Evolutionary conservation across 2,888 invertebrate genomes (phyloP), one percentile per base, ranked within the genome.

Genomic region (Saturnia japonica): DNA sequence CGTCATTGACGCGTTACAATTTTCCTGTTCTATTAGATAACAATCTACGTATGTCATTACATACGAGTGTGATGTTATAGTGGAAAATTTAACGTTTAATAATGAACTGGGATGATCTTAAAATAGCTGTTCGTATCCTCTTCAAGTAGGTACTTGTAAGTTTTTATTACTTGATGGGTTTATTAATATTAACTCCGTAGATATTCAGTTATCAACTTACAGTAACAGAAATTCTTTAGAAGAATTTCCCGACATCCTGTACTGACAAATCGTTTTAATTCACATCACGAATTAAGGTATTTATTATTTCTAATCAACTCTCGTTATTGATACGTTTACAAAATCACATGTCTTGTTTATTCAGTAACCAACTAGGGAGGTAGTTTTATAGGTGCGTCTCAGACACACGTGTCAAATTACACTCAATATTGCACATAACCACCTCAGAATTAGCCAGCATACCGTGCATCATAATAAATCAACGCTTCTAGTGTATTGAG

Each of bases 401-500:
- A 70, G 16, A 57, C 64, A 57, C 22, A 57, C 54, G 40, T 62
- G 62, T 70, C 70, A 70, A 82, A 85, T 87, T 85, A 80, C 84
- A 78, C 81, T 82, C 83, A 84, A 25, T 86, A 88, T 90, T 89
- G 89, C 91, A 88, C 90, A 89, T 88, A 91, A 85, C 88, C 86
- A 87, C 88, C 85, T 88, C 83, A 87, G 86, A 89, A 88, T 86
- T 85, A 83, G 87, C 82, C 83, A 75, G 83, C 88, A 90, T 89
- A 88, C 88, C 86, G 82, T 87, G 85, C 88, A 89, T 90, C 87
- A 87, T 85, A 87, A 90, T 91, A 91, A 91, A 91, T 91, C 89
- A 91, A 88, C 87, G 88, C 87, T 87, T 89, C 87, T 85, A 89
- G 85, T 80, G 87, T 88, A 92, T 91, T 92, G 92, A 91, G 93